Base-by-base conservation (phyloP, 1,140 invertebrate species). In the Ceratosolen solmsi region DNA sequence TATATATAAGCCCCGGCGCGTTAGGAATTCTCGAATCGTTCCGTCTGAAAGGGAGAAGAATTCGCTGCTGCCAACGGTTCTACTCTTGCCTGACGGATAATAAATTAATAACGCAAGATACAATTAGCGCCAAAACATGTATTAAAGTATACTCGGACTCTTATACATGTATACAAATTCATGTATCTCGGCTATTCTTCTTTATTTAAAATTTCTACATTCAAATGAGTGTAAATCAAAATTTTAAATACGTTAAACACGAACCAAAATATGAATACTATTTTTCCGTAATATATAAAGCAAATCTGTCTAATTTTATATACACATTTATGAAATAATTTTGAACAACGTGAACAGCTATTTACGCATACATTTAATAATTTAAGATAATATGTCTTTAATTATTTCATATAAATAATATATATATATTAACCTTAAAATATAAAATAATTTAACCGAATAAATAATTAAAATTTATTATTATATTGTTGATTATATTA, bases 51-150 rank as follows among this genome's bases (percentile, higher is more conserved):
- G 60, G 74, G 75, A 77, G 75, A 77, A 65, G 60, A 77, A 77
- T 77, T 77, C 56, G n/a, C 51, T 17, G 9, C 70, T 46, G 2
- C 68, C 41, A 5, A 25, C 22, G 30, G 17, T 68, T 33, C 20
- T 20, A 5, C 74, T 65, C 17, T 11, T 41, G 38, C 74, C 13
- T 17, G 11, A 8, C 56, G 65, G 30, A 77, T 68, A 77, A 79
- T 79, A 79, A 79, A 79, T 79, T 79, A 71, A 79, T 79, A 79
- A 79, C 65, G 76, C 65, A 25, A 65, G n/a, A 79, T 79, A 71
- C 56, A 79, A 71, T 79, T 79, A 79, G 76, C 63, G 17, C 20
- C 22, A 7, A 65, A 54, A 33, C 49, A 70, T 1, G 38, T 22
- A 51, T 36, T 38, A 60, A 76, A 76, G 30, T 63, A 63, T 5